Base-by-base conservation (phyloP, 1,140 invertebrate genomes). In the Cydia pomonella region DNA sequence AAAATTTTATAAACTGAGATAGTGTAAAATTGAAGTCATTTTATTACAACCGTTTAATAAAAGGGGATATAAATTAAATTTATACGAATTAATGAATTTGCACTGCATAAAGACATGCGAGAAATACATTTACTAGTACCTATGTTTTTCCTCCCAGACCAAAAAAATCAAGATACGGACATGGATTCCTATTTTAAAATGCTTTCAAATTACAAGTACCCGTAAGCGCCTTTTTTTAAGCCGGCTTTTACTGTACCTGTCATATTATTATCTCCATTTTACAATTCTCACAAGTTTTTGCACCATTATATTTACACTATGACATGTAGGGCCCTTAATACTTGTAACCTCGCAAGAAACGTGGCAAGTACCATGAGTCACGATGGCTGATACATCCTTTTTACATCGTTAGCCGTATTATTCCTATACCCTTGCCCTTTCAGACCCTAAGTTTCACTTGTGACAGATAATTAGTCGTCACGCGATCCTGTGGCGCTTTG, bases 381-480 rank as follows among this genome's bases (percentile, higher is more conserved):
- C 53, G n/a, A 59, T 59, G 21, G 18, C 21, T 1, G 2, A 23
- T 59, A 59, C 18, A 21, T 10, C 21, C 6, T 59, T 59, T 59
- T 59, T 7, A 59, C 21, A n/a, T 4, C 21, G 9, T 23, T 29
- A 7, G 13, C 13, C 3, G 18, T 33, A 66, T 66, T 66, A 66
- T 66, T 66, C 13, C 25, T 29, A 66, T 33, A 66, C 63, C 63
- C 23, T 66, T 66, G 63, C 63, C 63, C 63, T 66, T 66, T 66
- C 63, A 66, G 63, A 66, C 63, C 63, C 63, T 66, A 66, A 66
- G 63, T 66, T 66, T 29, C 63, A 66, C 53, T 12, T 66, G 63
- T 66, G 63, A 66, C 63, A 66, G 63, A 66, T 66, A 66, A 66
- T 66, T 66, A 66, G 25, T 16, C 25, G 63, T 66, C 63, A 66